These are phyloP conservation scores for Drosophila watanabei DNA, from an alignment of 1,140 invertebrate species.

Conservation along the genomic window DNA sequence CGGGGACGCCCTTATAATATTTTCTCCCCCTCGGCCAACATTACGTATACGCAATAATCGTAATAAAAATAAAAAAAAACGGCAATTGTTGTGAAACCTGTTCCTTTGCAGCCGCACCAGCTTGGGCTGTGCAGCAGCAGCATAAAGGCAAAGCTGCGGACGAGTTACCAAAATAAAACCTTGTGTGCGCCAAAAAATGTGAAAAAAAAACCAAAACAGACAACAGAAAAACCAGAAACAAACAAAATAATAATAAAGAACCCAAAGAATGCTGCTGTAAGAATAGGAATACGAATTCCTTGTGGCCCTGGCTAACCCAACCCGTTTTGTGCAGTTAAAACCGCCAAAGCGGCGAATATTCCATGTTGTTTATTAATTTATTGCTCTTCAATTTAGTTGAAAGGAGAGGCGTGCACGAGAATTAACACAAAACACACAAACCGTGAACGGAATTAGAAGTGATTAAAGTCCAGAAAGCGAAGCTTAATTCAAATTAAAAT, in stretches of 20 bases:
- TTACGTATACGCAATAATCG: conserved; percentile 54
- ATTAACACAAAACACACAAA: conserved; percentile 58
- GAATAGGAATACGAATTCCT: conserved; percentile 29
- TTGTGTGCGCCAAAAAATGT: conserved; percentile 41
- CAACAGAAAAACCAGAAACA: conserved; percentile 15
- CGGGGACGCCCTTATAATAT: conserved; percentile 10
- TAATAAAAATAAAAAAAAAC: conserved; percentile 50
- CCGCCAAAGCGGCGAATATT: conserved; percentile 9
- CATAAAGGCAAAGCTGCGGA: conserved; percentile 27
- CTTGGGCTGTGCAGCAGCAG: conserved; percentile 27
- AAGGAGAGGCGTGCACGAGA: conserved; percentile 55
- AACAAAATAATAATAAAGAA: conserved; percentile 22
- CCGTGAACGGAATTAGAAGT: conserved; percentile 35
- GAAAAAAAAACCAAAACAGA: conserved; percentile 16
- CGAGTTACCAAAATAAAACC: conserved; percentile 44
- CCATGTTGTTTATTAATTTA: conserved; percentile 19
- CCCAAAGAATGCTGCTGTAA: conserved; percentile 25
- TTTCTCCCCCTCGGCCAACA: conserved; percentile 6
- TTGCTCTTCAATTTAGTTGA: conserved; percentile 59
- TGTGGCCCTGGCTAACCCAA: conserved; percentile 38
- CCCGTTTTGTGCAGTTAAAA: conserved; percentile 65
- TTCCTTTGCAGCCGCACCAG: conserved; percentile 39
- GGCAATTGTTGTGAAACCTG: conserved; percentile 60
- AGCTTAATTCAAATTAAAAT: conserved; percentile 28
- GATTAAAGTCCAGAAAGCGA: conserved; percentile 26